phyloP scores from a whole-genome alignment of 37 sponge, comb jelly and placozoan genomes.

The Chondrilla cf. caribensis region DNA sequence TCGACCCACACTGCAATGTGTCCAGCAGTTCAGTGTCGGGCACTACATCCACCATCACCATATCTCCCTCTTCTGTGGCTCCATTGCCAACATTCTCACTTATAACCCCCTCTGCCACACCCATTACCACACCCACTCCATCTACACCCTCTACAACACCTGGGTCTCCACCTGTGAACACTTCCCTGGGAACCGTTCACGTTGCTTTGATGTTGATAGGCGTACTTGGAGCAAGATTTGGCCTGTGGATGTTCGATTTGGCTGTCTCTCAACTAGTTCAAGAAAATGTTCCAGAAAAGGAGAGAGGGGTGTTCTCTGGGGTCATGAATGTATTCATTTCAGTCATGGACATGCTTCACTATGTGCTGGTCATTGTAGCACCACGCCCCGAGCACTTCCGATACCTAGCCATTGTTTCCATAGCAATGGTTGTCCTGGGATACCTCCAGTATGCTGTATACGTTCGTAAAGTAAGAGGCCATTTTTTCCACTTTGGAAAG shows the following conservation, averaged over 20 bases:
- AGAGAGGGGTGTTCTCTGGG: constrained; percentile 89
- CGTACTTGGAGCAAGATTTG: constrained; percentile 72
- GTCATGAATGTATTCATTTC: constrained; percentile 92
- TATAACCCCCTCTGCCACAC: neutral
- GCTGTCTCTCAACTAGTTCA: constrained; percentile 84
- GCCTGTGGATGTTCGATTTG: constrained; percentile 94
- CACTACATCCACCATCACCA: neutral
- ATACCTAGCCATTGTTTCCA: constrained; percentile 67
- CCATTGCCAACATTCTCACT: neutral
- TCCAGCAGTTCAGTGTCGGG: neutral
- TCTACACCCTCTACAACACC: neutral
- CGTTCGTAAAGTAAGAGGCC: constrained; percentile 55
- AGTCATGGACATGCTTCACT: constrained; percentile 88
- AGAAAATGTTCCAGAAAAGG: constrained; percentile 74
- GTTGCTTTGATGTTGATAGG: constrained; percentile 66
- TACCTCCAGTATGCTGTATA: constrained; percentile 60
- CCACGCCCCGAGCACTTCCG: constrained; percentile 80
- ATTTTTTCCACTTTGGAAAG: constrained; percentile 43
- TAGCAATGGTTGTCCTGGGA: constrained; percentile 57
- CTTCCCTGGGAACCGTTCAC: neutral
- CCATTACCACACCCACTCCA: neutral
- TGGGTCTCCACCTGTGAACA: too few species aligned
- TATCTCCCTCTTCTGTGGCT: neutral
- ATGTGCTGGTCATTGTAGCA: constrained; percentile 72
- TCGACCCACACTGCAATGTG: constrained; percentile 42